A percentile compares a stretch with the other conserved stretches of the same genome.
Evolutionary conservation across 1,140 invertebrate species (phyloP).

Genomic region (Drosophila dunni): DNA sequence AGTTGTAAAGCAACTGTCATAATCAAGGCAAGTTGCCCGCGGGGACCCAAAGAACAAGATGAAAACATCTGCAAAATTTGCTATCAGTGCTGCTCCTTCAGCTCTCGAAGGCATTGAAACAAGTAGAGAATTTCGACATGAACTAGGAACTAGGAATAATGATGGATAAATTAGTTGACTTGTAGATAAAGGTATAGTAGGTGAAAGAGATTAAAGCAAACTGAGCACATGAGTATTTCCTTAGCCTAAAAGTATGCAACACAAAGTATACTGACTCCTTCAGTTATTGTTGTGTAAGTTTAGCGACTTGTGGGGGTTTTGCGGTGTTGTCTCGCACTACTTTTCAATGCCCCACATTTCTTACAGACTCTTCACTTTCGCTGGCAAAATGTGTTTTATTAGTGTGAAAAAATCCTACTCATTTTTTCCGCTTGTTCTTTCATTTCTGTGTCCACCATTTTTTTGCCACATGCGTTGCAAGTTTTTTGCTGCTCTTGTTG

Average conservation of each 20-base stretch:
- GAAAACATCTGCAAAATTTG: constrained; percentile 39
- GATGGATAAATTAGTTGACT: constrained; percentile 6
- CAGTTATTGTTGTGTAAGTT: constrained; percentile 42
- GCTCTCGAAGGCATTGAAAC: constrained; percentile 12
- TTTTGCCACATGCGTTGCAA: constrained; percentile 20
- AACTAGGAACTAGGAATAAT: constrained; percentile 12
- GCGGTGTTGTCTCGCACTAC: constrained; percentile 28
- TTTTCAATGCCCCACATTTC: constrained; percentile 42
- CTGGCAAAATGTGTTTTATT: constrained; percentile 58
- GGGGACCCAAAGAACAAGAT: constrained; percentile 34
- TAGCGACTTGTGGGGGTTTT: not conserved
- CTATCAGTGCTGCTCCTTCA: constrained; percentile 8
- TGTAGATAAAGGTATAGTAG: not conserved
- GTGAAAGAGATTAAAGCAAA: not conserved
- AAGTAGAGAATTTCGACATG: constrained; percentile 19
- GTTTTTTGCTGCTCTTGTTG: constrained; percentile 13
- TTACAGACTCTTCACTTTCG: constrained; percentile 53
- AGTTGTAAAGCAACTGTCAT: constrained; percentile 67
- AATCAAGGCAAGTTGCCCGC: constrained; percentile 63
- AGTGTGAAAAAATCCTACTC: constrained; percentile 22
- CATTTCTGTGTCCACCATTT: constrained; percentile 42
- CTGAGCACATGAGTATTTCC: not conserved
- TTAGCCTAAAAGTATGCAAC: too few relatives aligned
- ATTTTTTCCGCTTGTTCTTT: constrained; percentile 36
- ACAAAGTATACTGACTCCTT: not conserved